Base-by-base conservation (phyloP, 2,113 vertebrate genomes). In the Ia io region DNA sequence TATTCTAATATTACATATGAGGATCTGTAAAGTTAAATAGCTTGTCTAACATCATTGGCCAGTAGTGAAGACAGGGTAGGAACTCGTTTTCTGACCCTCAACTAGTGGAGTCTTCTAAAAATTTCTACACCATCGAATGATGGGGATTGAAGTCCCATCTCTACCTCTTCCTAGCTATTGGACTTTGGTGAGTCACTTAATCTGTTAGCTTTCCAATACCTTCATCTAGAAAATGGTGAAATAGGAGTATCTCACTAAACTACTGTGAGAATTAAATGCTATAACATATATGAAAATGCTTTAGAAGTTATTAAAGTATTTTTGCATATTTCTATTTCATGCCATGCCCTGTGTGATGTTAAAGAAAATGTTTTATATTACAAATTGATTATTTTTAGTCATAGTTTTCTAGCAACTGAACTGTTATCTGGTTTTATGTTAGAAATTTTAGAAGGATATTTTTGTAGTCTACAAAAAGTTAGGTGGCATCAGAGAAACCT, bases 291-390 rank as follows among this genome's bases (percentile, higher is more conserved):
- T n/a, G 14, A 84, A 69, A 42, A 65, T 79, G 61, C 44, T 80
- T 92, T 88, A 79, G 71, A 92, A 77, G 35, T 90, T 92, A 86
- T 18, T 40, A 69, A 47, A 49, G 47, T 69, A 69, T n/a, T 92
- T 91, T 69, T 83, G 51, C 42, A 59, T 51, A 59, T 71, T 76
- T 70, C 35, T 67, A 73, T 61, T 80, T 80, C n/a, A 71, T 84
- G n/a, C 32, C 65, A 70, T 47, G 40, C 20, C 47, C 47, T 47
- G 3, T 49, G 44, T 37, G 67, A 70, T 35, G 44, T 17, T 91
- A 88, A 73, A 79, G 32, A 17, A 70, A 88, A 47, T 42, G 37
- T 61, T 92, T 77, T 59, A 2, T 56, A 61, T 61, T 61, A 61
- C 59, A 61, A 84, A 40, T 4, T 56, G 37, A 65, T 23, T 76